These are phyloP conservation scores for Tiliqua scincoides DNA, from an alignment of 2,113 vertebrate genomes.

Conservation along the genomic window DNA sequence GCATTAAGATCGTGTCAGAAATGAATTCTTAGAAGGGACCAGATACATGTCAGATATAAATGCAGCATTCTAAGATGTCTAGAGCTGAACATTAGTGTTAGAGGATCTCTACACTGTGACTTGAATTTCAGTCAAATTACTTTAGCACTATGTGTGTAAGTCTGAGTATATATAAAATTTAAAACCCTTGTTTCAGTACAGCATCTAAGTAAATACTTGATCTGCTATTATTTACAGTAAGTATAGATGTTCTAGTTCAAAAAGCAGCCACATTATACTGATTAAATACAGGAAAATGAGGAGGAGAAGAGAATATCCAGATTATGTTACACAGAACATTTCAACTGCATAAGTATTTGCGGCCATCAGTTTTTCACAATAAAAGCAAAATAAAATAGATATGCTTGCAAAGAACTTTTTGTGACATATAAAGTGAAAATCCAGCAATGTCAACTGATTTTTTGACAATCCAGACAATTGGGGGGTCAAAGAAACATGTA, in stretches of 20 bases:
- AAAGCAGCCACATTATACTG: background rate
- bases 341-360: background rate
- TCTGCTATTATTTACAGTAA: constrained; percentile 11
- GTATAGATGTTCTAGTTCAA: constrained; percentile 25
- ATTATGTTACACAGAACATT: background rate
- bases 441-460: background rate
- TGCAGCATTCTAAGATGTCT: constrained; percentile 12
- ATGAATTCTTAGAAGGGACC: background rate
- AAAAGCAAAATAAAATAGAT: background rate
- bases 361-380: background rate
- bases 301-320: background rate
- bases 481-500: background rate
- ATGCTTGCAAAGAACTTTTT: background rate
- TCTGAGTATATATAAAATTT: background rate
- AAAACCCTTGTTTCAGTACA: constrained; percentile 16
- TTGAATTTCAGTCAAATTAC: background rate
- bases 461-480: background rate
- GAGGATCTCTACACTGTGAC: background rate
- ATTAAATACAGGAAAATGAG: background rate
- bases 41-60: background rate
- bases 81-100: background rate
- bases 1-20: rapidly evolving
- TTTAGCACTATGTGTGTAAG: constrained; percentile 32
- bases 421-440: background rate
- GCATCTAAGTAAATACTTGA: constrained; percentile 26